Percentiles rank a stretch among this genome's conserved stretches.
Evolutionary conservation across 2,888 invertebrate species (phyloP).

Genomic region (Creontiades dilutus): DNA sequence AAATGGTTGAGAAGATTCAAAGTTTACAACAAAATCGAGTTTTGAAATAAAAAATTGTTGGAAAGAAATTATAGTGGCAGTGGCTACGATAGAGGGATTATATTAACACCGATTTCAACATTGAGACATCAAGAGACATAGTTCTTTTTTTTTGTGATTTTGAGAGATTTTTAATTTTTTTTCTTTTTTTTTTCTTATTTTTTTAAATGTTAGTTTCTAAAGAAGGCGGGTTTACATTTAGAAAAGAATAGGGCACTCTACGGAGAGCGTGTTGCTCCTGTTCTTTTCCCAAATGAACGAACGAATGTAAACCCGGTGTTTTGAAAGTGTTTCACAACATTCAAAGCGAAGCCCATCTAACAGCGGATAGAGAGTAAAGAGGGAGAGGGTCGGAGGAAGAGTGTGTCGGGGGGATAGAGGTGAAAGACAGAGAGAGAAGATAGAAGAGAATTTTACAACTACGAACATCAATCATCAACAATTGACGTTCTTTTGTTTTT

Average conservation of each 20-base stretch:
- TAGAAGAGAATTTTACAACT: slow-evolving; percentile 69
- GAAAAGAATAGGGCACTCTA: background rate
- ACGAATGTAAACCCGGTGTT: too few relatives aligned
- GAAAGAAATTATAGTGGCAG: slow-evolving; percentile 55
- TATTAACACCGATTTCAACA: slow-evolving; percentile 74
- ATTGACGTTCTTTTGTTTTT: background rate
- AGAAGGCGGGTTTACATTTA: slow-evolving; percentile 25
- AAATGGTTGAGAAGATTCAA: background rate
- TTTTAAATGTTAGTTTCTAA: slow-evolving; percentile 10
- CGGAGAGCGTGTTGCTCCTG: background rate
- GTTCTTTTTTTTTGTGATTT: slow-evolving; percentile 58
- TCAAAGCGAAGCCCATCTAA: slow-evolving; percentile 73
- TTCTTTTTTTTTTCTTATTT: slow-evolving; percentile 34
- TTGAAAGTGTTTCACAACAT: slow-evolving; percentile 70
- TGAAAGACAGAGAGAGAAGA: slow-evolving; percentile 71
- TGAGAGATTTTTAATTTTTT: slow-evolving; percentile 37
- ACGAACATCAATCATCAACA: slow-evolving; percentile 31
- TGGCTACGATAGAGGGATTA: slow-evolving; percentile 62
- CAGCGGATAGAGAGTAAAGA: slow-evolving; percentile 56
- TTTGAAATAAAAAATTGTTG: slow-evolving; percentile 1
- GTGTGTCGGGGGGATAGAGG: slow-evolving; percentile 55
- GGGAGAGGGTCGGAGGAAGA: slow-evolving; percentile 44
- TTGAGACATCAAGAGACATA: slow-evolving; percentile 75
- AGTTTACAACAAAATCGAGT: slow-evolving; percentile 2
- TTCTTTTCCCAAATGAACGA: background rate